Base-by-base conservation (phyloP, 2,113 vertebrate genomes). In the Pelecanus crispus region DNA sequence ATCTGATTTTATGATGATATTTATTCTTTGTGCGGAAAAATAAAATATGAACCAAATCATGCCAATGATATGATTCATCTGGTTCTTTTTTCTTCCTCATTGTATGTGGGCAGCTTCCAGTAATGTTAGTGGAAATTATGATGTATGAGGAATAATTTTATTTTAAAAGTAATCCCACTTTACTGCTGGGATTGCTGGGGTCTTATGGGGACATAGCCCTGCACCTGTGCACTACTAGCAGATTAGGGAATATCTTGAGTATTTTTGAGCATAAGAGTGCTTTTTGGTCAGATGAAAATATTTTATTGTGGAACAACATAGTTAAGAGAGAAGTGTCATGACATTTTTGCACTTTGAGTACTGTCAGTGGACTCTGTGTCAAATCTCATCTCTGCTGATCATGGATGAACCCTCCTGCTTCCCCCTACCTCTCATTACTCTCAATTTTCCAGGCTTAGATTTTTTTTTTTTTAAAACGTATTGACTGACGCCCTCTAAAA, bases 21-120 rank as follows among this genome's bases (percentile, higher is more conserved):
- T 92, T 88, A 63, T 47, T 80, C 61, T 87, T 88, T 66, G 31
- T 65, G 79, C 63, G 75, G 88, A 86, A 96, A 94, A 95, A 80
- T 11, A 86, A 88, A 86, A 72, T 62, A 38, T 52, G 47, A 92
- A 83, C 26, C n/a, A 67, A 93, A 61, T 71, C 49, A 15, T 94
- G 49, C 80, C 80, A 94, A 10, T 87, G 38, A 56, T 70, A 22
- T 92, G 80, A 96, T 81, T 94, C 68, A 90, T 90, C 80, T 81
- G n/a, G 13, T 2, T n/a, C 38, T 85, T 67, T 79, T 87, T 92
- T 66, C 26, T 87, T 73, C 53, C 9, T 81, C 32, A 4, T 84
- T 74, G 44, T 32, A 20, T 42, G 40, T 92, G 80, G 68, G 68
- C 68, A 91, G 47, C 52, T 84, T 91, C 56, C 63, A 91, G 66